Base-by-base conservation (phyloP, 2,888 invertebrate species). In the Zaprionus bogoriensis region DNA sequence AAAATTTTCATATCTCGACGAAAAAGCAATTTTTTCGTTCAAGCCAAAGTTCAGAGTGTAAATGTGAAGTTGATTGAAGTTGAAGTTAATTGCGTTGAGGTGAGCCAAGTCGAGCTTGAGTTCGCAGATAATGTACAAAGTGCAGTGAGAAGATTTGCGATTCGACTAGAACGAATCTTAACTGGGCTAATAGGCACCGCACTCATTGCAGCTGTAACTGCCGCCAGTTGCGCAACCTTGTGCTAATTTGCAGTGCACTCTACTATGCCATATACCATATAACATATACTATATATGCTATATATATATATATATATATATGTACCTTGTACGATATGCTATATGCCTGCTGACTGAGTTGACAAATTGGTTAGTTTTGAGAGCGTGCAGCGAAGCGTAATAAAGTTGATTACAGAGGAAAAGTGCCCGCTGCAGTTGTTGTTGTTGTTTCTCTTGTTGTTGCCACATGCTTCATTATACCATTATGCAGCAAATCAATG, bases 31-130 rank as follows among this genome's bases (percentile, higher is more conserved):
- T n/a, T n/a, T n/a, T n/a, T n/a, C n/a, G 9, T 1, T 0, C 23
- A 19, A 30, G 23, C 28, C 52, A 60, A 75, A 77, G 80, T 80
- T 80, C 83, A 69, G 50, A 71, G 80, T 83, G 84, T 75, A 81
- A 83, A 80, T 71, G 68, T 52, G 38, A 69, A 73, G 58, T 65
- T 75, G 52, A 79, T n/a, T n/a, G n/a, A n/a, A n/a, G 58, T 62
- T 61, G 27, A 52, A 22, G 42, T 22, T 41, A 46, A n/a, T n/a
- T n/a, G n/a, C n/a, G n/a, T n/a, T 27, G 25, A 65, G 53, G 55
- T 64, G 46, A 50, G 44, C 36, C 51, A 46, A 60, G 58, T 38
- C 39, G 55, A 27, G 53, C 28, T n/a, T 17, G 57, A 59, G 52
- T n/a, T n/a, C n/a, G n/a, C n/a, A 59, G 50, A 53, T 60, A 47